Base-by-base conservation (phyloP, 1,140 invertebrate species). In the Muscidifurax raptorellus region DNA sequence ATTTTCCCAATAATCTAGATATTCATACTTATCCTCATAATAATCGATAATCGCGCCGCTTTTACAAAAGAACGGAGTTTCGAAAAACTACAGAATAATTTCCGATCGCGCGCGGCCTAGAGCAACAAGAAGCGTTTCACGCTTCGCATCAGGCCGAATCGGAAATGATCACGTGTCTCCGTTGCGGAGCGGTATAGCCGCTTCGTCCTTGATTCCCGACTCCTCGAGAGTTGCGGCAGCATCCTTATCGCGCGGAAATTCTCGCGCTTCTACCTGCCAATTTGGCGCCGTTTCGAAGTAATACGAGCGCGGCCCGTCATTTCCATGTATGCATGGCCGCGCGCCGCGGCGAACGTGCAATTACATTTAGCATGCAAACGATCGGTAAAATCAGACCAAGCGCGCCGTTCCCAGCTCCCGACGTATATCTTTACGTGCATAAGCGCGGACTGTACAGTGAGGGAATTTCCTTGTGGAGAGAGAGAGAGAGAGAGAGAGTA, bases 341-440 rank as follows among this genome's bases (percentile, higher is more conserved):
- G 40, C 36, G 22, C 52, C 72, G 52, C 32, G 67, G 47, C n/a
- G 44, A 87, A 67, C 71, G 36, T 83, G 82, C 77, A 87, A 87
- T 87, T 85, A 85, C 79, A 88, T 86, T 86, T 86, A 86, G 76
- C 84, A 87, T 84, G 75, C 84, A 80, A 85, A 87, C 84, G 88
- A 84, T 86, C 82, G 85, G 78, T 67, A 83, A 87, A 87, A 83
- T 85, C 77, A 40, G 69, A 36, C 52, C 67, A 67, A 13, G 28
- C 22, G 18, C n/a, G 66, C 59, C 30, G 47, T 30, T 74, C 27
- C 28, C 30, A 36, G 71, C 22, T 74, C 32, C 28, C 27, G 52
- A 18, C 5, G 52, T 47, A 47, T 12, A n/a, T n/a, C n/a, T n/a
- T n/a, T n/a, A 6, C 52, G 52, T n/a, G 6, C 52, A 18, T 18